A percentile compares a stretch with the other conserved stretches of the same genome.
Conservation (phyloP, 2,888 invertebrate species). For the Zaprionus obscuricornis region DNA sequence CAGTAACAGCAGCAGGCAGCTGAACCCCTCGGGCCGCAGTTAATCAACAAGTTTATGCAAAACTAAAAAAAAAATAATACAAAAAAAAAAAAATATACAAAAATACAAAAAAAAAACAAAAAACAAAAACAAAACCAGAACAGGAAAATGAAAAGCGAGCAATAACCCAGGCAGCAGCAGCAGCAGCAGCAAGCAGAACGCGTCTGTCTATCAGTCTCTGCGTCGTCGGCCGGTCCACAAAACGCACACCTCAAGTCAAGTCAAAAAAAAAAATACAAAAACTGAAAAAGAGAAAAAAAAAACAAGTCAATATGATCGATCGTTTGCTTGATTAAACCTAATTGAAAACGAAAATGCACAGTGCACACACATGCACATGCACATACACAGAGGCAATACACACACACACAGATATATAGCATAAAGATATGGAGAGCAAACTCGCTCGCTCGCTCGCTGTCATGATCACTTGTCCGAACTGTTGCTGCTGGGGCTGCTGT, state of each 20-base stretch:
- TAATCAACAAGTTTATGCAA: conserved; percentile 78
- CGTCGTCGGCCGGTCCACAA: conserved; percentile 32
- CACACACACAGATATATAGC: conserved; percentile 18
- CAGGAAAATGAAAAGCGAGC: conserved; percentile 11
- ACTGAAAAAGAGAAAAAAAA: conserved; percentile 24
- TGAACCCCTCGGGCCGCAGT: conserved; percentile 64
- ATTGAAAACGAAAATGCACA: conserved; percentile 77
- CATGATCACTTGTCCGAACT: conserved; percentile 66
- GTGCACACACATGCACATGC: conserved; percentile 37
- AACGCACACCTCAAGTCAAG: conserved; percentile 73
- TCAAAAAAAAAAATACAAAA: conserved; percentile 26
- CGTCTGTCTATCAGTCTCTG: no score
- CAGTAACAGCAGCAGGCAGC: conserved; percentile 51
- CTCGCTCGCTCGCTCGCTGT: conserved; percentile 47
- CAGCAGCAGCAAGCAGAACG: conserved; percentile 3
- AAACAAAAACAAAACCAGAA: conserved; percentile 66
- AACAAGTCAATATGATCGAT: conserved; percentile 79
- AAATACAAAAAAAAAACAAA: conserved; percentile 77
- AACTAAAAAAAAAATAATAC: conserved; percentile 70
- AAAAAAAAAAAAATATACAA: conserved; percentile 77
- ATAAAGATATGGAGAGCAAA: conserved; percentile 6
- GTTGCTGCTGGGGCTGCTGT: conserved; percentile 4
- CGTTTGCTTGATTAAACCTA: conserved; percentile 78
- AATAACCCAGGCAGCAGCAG: conserved; percentile 14
- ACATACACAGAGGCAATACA: conserved; percentile 16